Conservation (phyloP, 2,113 vertebrate species). For the Zapus hudsonius region DNA sequence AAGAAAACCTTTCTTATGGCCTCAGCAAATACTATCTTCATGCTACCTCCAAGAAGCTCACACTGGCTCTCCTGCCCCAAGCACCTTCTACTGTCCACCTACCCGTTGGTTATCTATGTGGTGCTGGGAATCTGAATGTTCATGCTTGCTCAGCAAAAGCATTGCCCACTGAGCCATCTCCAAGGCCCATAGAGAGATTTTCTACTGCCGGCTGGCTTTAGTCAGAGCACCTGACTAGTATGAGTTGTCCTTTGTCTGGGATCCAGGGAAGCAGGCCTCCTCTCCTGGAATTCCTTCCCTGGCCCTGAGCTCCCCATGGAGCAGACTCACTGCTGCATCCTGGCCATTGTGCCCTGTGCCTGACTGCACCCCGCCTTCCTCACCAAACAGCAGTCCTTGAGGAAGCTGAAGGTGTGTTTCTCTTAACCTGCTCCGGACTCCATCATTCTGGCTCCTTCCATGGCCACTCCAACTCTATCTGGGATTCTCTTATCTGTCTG, state of each 20-base stretch:
- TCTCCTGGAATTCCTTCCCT: background rate
- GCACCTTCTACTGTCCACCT: background rate
- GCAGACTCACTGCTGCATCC: background rate
- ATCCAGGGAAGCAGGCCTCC: no score
- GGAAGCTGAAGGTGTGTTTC: background rate
- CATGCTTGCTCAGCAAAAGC: no score
- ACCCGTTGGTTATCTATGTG: no score
- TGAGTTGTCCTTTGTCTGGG: no score
- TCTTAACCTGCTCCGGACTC: background rate
- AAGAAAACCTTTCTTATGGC: no score
- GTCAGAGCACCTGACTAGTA: background rate
- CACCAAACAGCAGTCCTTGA: background rate
- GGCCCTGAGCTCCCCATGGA: background rate
- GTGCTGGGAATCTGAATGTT: no score
- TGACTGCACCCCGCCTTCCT: background rate
- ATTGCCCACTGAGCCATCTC: no score
- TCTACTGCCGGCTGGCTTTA: background rate
- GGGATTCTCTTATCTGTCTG: background rate
- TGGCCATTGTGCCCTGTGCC: background rate
- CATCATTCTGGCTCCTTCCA: background rate
- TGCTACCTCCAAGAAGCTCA: background rate
- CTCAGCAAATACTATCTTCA: accelerated
- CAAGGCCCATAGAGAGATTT: no score
- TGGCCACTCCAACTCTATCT: background rate
- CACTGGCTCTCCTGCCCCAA: background rate